Base-by-base conservation (phyloP, 2,797 vertebrate genomes). In the Malurus leucopterus region DNA sequence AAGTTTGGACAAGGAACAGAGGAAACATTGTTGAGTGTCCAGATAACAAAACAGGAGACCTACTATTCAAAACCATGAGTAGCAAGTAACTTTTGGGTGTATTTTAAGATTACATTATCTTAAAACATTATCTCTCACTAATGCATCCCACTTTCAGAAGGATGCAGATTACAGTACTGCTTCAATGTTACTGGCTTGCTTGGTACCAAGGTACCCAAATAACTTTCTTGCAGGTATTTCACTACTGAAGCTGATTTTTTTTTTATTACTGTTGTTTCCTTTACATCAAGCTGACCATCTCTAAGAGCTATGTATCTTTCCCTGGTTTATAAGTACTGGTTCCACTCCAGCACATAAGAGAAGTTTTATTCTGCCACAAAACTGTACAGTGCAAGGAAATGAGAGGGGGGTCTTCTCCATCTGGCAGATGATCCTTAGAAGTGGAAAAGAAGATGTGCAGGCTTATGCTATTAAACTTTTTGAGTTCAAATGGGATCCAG, bases 371-470 rank as follows among this genome's bases (percentile, higher is more conserved):
- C 27, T 57, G 47, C 69, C 73, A 86, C 47, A 88, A 43, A 86
- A 87, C 18, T 46, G 36, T 34, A 70, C 47, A 81, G 64, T 38
- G 32, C 63, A 83, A 92, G 71, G 72, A 76, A 86, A 83, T 84
- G 44, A 62, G 58, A 32, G 26, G 70, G 83, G 53, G 63, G 22
- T 74, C 78, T 88, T 88, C 79, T 83, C 69, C 91, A 82, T 93
- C 89, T 92, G 91, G 63, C 65, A 80, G 62, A 86, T 79, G 69
- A 84, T 95, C 91, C 64, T 89, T 65, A 79, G 74, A 76, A 94
- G 86, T 88, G 74, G 89, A 92, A 92, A 94, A 86, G 86, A 95
- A 92, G 87, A 95, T 94, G 88, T 78, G 69, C 59, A 80, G 69
- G 46, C 91, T 95, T 95, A 89, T 74, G 76, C 91, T 90, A 77